phyloP scores from a whole-genome alignment of 2,113 vertebrate genomes.

The Pionites leucogaster region DNA sequence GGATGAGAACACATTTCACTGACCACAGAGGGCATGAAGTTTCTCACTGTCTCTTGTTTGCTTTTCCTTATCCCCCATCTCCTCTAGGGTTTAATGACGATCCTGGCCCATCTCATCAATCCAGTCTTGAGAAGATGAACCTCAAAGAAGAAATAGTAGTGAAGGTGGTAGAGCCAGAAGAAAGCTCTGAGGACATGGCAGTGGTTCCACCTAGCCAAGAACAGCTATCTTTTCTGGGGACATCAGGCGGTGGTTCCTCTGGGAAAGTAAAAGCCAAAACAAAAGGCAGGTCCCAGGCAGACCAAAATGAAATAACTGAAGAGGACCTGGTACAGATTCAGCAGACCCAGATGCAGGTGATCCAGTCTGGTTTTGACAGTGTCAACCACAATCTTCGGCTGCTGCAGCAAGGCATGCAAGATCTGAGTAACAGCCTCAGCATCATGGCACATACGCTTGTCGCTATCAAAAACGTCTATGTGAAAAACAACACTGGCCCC shows the following conservation, averaged over 20 bases:
- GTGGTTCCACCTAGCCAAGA: conserved; percentile 66
- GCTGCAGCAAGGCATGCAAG: conserved; percentile 72
- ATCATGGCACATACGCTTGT: conserved; percentile 63
- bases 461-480: conserved; percentile 65
- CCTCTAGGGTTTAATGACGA: conserved; percentile 55
- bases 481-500: conserved; percentile 61
- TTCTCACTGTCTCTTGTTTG: not conserved
- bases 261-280: conserved; percentile 71
- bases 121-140: conserved; percentile 44
- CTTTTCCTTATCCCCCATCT: not conserved
- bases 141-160: conserved; percentile 73
- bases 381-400: conserved; percentile 69
- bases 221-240: conserved; percentile 46
- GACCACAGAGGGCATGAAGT: not conserved
- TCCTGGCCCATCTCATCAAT: conserved; percentile 63
- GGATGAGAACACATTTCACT: not conserved
- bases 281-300: conserved; percentile 52
- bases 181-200: conserved; percentile 64
- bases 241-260: not conserved
- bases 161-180: conserved; percentile 70
- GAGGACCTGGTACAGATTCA: conserved; percentile 66
- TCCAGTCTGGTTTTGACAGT: conserved; percentile 70
- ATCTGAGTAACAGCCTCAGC: conserved; percentile 69
- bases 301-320: conserved; percentile 61
- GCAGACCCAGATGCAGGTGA: conserved; percentile 67